phyloP scores from a whole-genome alignment of 2,888 invertebrate species.

The Hydrotaea cyrtoneurina region DNA sequence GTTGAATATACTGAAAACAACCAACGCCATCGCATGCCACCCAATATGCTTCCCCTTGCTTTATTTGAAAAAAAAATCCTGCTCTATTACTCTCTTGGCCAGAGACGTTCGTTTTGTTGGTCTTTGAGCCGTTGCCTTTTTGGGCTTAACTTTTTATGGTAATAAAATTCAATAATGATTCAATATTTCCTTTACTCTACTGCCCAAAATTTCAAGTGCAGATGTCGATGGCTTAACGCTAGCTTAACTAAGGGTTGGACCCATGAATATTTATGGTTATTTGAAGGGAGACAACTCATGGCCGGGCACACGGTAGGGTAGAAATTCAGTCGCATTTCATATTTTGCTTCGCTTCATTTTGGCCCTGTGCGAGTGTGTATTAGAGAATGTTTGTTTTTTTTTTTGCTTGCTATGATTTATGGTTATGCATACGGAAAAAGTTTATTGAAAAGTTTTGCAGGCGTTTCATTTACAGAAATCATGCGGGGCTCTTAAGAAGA shows the following conservation, averaged over 20 bases:
- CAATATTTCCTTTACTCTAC: conserved; percentile 43
- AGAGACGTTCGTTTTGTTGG: no score
- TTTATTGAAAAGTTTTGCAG: conserved; percentile 63
- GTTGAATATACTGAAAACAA: no score
- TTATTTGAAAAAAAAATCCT: conserved; percentile 1
- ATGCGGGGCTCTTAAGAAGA: not conserved
- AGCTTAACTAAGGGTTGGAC: conserved; percentile 52
- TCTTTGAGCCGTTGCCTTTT: conserved; percentile 12
- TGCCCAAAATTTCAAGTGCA: conserved; percentile 59
- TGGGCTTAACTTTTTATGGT: conserved; percentile 38
- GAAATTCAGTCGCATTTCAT: not conserved
- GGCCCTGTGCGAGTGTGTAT: conserved; percentile 26
- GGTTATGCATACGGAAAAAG: conserved; percentile 51
- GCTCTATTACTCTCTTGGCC: conserved; percentile 17
- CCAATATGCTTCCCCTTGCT: not conserved
- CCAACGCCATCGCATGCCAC: no score
- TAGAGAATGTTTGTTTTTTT: conserved; percentile 21
- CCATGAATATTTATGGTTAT: conserved; percentile 61
- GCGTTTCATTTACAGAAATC: conserved; percentile 49
- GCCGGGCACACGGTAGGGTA: not conserved
- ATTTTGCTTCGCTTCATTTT: not conserved
- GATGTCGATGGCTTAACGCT: conserved; percentile 34
- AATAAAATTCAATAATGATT: conserved; percentile 62
- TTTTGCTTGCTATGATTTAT: conserved; percentile 66
- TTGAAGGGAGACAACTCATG: conserved; percentile 29